A percentile compares a stretch with the other conserved stretches of the same genome.
These are phyloP conservation scores for Ophraella communa DNA, from an alignment of 2,888 invertebrate species.

Conservation along the genomic window DNA sequence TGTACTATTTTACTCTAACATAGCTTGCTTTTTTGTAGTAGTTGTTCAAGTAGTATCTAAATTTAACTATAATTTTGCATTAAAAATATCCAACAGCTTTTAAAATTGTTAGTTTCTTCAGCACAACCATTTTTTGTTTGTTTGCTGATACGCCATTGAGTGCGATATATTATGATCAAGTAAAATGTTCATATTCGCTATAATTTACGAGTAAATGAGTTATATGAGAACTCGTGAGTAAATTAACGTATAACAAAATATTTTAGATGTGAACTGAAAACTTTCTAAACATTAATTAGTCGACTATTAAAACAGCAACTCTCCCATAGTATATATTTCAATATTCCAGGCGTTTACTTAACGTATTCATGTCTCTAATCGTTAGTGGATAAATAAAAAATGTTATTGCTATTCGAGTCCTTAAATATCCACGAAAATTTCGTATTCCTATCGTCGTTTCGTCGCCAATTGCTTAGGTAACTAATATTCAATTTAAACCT, in stretches of 20 bases:
- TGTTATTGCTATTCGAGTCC: neutral
- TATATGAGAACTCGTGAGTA: slow-evolving; percentile 43
- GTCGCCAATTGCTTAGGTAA: slow-evolving; percentile 53
- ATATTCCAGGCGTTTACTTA: slow-evolving; percentile 33
- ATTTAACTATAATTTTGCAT: too few relatives aligned
- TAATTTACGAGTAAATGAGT: slow-evolving; percentile 38
- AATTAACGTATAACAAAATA: slow-evolving; percentile 45
- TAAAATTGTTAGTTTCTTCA: too few relatives aligned
- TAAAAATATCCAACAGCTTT: too few relatives aligned
- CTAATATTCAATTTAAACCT: slow-evolving; percentile 60
- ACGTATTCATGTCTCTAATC: too few relatives aligned
- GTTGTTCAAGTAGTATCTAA: too few relatives aligned
- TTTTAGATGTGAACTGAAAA: slow-evolving; percentile 42
- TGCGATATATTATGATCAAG: slow-evolving; percentile 14
- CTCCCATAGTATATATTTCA: slow-evolving; percentile 40
- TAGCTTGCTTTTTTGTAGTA: too few relatives aligned
- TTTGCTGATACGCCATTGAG: neutral
- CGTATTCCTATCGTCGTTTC: slow-evolving; percentile 33
- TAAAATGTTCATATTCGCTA: slow-evolving; percentile 34
- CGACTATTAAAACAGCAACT: slow-evolving; percentile 41
- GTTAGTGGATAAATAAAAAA: too few relatives aligned
- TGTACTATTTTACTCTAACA: too few relatives aligned
- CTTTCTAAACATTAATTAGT: slow-evolving; percentile 43
- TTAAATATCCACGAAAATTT: slow-evolving; percentile 22
- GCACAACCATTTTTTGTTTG: too few relatives aligned